Evolutionary conservation across 2,113 vertebrate genomes (phyloP).

Genomic region (Scopus umbretta): DNA sequence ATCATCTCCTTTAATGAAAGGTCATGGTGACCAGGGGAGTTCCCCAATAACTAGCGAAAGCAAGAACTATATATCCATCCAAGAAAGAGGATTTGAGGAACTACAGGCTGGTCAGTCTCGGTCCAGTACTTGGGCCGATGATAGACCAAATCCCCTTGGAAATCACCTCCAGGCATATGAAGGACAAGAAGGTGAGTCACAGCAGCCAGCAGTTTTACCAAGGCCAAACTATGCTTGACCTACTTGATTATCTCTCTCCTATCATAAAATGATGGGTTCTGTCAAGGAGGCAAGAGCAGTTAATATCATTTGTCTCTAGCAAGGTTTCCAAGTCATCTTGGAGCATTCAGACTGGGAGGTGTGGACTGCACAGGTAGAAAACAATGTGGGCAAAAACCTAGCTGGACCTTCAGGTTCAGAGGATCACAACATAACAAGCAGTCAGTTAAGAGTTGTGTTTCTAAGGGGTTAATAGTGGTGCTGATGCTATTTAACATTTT

Average conservation of each 20-base stretch:
- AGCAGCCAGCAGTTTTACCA: neutral
- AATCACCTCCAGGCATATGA: neutral
- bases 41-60: neutral
- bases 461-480: neutral
- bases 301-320: neutral
- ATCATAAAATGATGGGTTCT: neutral
- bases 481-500: neutral
- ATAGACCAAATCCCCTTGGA: neutral
- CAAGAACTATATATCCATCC: neutral
- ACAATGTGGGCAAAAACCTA: neutral
- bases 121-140: neutral
- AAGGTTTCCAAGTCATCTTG: neutral
- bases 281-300: neutral
- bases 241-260: neutral
- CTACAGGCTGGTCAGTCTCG: neutral
- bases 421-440: neutral
- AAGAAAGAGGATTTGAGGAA: neutral
- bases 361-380: neutral
- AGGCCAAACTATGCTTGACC: neutral
- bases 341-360: neutral
- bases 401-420: neutral
- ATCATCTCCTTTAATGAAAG: neutral
- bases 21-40: neutral
- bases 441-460: neutral
- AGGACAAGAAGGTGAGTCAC: neutral